These are phyloP conservation scores for Petrophora chlorosata DNA, from an alignment of 2,888 invertebrate species.

Conservation along the genomic window DNA sequence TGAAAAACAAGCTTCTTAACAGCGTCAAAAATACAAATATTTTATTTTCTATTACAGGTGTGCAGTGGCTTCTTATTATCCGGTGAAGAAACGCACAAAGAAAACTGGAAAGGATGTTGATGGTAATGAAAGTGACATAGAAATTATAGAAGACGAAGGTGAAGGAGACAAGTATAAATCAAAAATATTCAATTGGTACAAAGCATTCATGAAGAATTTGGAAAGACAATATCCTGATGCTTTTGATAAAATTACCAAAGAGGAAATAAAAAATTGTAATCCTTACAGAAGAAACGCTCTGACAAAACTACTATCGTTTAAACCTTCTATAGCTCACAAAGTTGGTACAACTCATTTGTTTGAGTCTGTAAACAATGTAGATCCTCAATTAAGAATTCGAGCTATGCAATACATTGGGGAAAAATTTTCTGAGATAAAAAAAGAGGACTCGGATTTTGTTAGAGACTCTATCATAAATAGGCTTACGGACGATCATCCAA, in stretches of 20 bases:
- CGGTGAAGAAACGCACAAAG: slow-evolving; percentile 4
- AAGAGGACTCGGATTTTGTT: slow-evolving; percentile 84
- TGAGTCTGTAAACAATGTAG: slow-evolving; percentile 89
- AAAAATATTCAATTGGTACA: slow-evolving; percentile 80
- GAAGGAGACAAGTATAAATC: slow-evolving; percentile 45
- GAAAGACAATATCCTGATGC: slow-evolving; percentile 88
- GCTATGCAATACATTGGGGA: slow-evolving; percentile 87
- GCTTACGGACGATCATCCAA: slow-evolving; percentile 86
- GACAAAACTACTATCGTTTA: slow-evolving; percentile 77
- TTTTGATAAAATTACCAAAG: slow-evolving; percentile 87
- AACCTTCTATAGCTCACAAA: slow-evolving; percentile 81
- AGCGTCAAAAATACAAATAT: slow-evolving; percentile 5
- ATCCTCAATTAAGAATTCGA: slow-evolving; percentile 85
- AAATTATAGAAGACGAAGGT: slow-evolving; percentile 69
- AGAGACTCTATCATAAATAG: slow-evolving; percentile 86
- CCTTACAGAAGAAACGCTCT: slow-evolving; percentile 63
- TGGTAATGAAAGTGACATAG: slow-evolving; percentile 71
- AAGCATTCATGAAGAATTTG: slow-evolving; percentile 81
- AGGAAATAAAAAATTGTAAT: slow-evolving; percentile 56
- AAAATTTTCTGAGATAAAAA: slow-evolving; percentile 74
- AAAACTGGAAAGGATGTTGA: slow-evolving; percentile 33
- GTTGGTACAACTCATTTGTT: slow-evolving; percentile 83
- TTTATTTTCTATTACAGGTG: slow-evolving; percentile 65
- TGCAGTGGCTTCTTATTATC: slow-evolving; percentile 67
- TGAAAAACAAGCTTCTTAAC: too few relatives aligned